Evolutionary conservation across 2,888 invertebrate species (phyloP), one percentile per base, ranked within the genome.

Genomic region (Actias luna): DNA sequence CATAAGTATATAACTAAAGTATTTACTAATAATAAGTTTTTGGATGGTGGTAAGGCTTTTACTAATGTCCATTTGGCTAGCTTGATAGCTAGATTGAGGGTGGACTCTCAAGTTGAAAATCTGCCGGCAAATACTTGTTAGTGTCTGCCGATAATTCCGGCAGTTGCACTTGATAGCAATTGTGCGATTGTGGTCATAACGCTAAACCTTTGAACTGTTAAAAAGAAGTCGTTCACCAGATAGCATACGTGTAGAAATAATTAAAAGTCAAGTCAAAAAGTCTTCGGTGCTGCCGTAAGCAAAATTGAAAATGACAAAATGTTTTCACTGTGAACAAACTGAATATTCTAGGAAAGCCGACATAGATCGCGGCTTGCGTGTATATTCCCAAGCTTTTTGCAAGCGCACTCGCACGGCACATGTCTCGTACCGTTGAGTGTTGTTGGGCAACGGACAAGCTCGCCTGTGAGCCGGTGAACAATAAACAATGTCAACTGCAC

Each of bases 401-500:
- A 72, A 72, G 67, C 69, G 67, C 69, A 62, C 69, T 69, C 70
- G 70, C 59, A 65, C 60, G 65, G 79, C 65, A 68, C 55, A 55
- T 55, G 29, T 29, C n/a, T n/a, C 29, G 46, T 68, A 69, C 75
- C 25, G 25, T 50, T 12, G 46, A 50, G 12, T 50, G 46, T 50
- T 50, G 46, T 82, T 81, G 72, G 72, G 79, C 76, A 84, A 84
- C 74, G 74, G 70, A 76, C 75, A 81, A 79, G 79, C 77, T 82
- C 76, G 59, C 29, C 14, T 36, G 78, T 77, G 68, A 73, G 79
- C 76, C 46, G 46, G 46, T 50, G 4, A 78, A 85, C 84, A 84
- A 84, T 83, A 79, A 82, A 84, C 83, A 85, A 83, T 83, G 85
- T 84, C 81, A 83, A 79, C 78, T 73, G 73, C 74, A 75, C 74